phyloP scores from a whole-genome alignment of 2,888 invertebrate species.

The Luffia ferchaultella region DNA sequence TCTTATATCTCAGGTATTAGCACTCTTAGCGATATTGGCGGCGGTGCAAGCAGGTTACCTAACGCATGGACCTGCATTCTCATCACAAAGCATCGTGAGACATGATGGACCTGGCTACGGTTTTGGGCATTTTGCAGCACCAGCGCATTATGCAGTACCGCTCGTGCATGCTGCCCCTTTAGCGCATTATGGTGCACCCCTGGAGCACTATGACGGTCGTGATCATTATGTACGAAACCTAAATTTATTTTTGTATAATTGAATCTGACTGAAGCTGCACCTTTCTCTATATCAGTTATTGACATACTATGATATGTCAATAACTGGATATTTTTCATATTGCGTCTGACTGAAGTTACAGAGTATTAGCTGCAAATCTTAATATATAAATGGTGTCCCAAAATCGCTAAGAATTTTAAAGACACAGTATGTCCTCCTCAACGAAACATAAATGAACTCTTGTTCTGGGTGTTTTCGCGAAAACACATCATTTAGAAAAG shows the following conservation, averaged over 20 bases:
- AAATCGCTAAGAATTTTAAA: too few relatives aligned
- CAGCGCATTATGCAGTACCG: conserved; percentile 30
- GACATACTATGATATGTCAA: too few relatives aligned
- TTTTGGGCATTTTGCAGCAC: conserved; percentile 19
- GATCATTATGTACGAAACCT: conserved; percentile 14
- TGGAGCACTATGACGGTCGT: conserved; percentile 20
- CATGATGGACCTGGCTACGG: conserved; percentile 12
- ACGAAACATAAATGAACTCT: too few relatives aligned
- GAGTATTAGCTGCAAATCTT: too few relatives aligned
- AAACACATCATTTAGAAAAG: too few relatives aligned
- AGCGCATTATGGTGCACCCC: conserved; percentile 9
- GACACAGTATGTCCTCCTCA: too few relatives aligned
- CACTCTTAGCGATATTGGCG: not conserved
- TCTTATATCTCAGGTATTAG: not conserved
- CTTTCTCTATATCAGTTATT: too few relatives aligned
- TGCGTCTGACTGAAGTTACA: too few relatives aligned
- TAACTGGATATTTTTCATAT: too few relatives aligned
- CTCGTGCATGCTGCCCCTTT: conserved; percentile 24
- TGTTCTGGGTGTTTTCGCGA: too few relatives aligned
- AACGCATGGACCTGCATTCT: conserved; percentile 11
- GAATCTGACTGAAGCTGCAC: too few relatives aligned
- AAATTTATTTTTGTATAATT: not conserved
- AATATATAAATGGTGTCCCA: too few relatives aligned
- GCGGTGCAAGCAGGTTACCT: conserved; percentile 22
- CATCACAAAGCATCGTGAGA: conserved; percentile 12